phyloP scores from a whole-genome alignment of 2,888 invertebrate genomes.

The Scrobipalpa atriplicella region DNA sequence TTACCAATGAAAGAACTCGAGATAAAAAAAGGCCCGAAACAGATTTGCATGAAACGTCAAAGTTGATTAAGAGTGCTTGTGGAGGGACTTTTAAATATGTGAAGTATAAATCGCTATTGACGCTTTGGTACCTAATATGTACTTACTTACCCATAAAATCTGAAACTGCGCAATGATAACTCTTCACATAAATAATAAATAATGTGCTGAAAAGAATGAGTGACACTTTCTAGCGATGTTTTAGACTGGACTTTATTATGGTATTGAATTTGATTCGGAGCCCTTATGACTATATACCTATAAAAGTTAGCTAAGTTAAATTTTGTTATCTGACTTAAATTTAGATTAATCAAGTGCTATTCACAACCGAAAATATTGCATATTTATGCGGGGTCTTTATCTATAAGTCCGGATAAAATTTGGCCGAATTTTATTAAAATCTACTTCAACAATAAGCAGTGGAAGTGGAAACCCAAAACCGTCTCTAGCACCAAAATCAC shows the following conservation, averaged over 20 bases:
- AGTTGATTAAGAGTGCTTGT: slow-evolving; percentile 66
- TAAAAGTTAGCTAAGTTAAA: too few relatives aligned
- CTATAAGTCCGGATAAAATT: neutral
- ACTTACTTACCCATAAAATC: too few relatives aligned
- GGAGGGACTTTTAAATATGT: slow-evolving; percentile 52
- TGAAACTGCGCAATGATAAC: neutral
- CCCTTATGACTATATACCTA: too few relatives aligned
- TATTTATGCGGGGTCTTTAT: neutral
- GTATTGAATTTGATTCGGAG: too few relatives aligned
- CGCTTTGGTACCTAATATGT: slow-evolving; percentile 31
- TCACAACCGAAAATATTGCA: too few relatives aligned
- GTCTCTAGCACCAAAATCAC: slow-evolving; percentile 38
- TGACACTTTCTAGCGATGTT: too few relatives aligned
- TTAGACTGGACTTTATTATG: too few relatives aligned
- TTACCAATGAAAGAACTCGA: slow-evolving; percentile 75
- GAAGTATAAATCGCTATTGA: slow-evolving; percentile 53
- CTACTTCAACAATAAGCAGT: neutral
- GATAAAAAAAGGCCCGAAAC: slow-evolving; percentile 72
- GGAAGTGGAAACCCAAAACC: neutral
- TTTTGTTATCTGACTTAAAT: too few relatives aligned
- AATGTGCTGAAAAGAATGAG: too few relatives aligned
- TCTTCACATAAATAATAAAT: too few relatives aligned
- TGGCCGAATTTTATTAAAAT: neutral
- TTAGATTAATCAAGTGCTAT: too few relatives aligned
- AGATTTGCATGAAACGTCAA: slow-evolving; percentile 79